Evolutionary conservation across 2,113 vertebrate species (phyloP).

Genomic region (Athene noctua): DNA sequence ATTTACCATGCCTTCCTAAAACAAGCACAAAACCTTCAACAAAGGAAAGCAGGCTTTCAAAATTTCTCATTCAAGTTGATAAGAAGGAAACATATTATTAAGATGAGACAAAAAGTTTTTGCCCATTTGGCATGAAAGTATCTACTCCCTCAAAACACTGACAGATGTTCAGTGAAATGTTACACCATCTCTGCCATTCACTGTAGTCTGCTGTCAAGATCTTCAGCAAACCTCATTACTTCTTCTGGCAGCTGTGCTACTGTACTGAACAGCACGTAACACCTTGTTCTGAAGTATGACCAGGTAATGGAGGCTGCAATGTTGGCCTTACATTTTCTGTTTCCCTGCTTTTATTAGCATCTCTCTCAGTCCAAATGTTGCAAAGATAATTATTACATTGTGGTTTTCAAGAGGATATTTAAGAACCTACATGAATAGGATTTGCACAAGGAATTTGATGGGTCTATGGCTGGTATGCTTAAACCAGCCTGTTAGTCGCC

Average conservation of each 20-base stretch:
- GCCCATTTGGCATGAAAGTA: neutral
- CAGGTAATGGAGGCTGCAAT: too few species aligned
- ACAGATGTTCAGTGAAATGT: neutral
- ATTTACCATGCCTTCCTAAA: neutral
- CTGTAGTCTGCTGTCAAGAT: neutral
- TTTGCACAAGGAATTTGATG: neutral
- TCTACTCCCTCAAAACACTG: neutral
- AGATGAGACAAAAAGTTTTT: neutral
- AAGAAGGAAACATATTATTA: neutral
- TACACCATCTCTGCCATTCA: neutral
- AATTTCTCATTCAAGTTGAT: neutral
- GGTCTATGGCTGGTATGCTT: neutral
- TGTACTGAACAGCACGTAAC: neutral
- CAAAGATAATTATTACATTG: constrained; percentile 14
- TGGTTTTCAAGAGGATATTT: neutral
- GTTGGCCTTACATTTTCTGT: too few species aligned
- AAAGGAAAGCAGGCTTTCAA: neutral
- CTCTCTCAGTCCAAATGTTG: neutral
- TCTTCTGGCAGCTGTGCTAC: neutral
- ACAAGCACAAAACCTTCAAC: neutral
- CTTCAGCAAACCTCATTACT: neutral
- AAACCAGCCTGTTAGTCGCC: neutral
- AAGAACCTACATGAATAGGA: neutral
- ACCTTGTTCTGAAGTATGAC: neutral
- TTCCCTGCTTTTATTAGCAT: neutral